These are phyloP conservation scores for Drosophila santomea DNA, from an alignment of 1,140 invertebrate species.

Conservation along the genomic window DNA sequence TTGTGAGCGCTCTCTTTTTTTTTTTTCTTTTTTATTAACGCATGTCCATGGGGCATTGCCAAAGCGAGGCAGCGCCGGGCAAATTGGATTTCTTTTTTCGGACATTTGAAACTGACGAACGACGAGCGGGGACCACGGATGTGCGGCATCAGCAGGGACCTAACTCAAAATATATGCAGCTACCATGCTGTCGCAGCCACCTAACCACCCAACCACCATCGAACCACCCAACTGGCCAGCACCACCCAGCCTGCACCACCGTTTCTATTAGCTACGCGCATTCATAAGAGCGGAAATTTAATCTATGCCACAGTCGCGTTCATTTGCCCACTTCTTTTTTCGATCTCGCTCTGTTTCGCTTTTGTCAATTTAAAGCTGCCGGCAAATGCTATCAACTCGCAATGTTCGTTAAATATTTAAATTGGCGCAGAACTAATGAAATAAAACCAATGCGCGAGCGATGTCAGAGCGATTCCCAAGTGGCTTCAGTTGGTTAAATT, in stretches of 20 bases:
- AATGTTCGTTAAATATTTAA: slow-evolving; percentile 80
- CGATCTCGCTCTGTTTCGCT: slow-evolving; percentile 5
- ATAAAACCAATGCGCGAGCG: slow-evolving; percentile 71
- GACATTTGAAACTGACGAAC: slow-evolving; percentile 76
- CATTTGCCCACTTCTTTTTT: slow-evolving; percentile 16
- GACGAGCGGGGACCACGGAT: slow-evolving; percentile 40
- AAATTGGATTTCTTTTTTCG: slow-evolving; percentile 81
- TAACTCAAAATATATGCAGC: slow-evolving; percentile 38
- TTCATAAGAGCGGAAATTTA: slow-evolving; percentile 80
- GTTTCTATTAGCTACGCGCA: slow-evolving; percentile 77
- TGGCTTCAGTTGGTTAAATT: slow-evolving; percentile 67
- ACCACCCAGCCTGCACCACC: slow-evolving; percentile 18
- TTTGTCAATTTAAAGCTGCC: slow-evolving; percentile 76
- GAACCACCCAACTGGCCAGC: background rate
- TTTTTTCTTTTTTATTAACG: slow-evolving; percentile 63
- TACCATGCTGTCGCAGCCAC: slow-evolving; percentile 30
- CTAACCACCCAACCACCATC: background rate
- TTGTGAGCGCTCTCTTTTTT: background rate
- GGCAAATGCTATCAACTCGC: slow-evolving; percentile 62
- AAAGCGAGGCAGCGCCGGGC: slow-evolving; percentile 55
- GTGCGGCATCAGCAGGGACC: slow-evolving; percentile 36
- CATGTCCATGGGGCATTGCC: slow-evolving; percentile 70
- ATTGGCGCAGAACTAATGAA: slow-evolving; percentile 77
- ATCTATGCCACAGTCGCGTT: slow-evolving; percentile 62
- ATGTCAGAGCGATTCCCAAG: slow-evolving; percentile 43